phyloP scores from a whole-genome alignment of 2,113 vertebrate species.

The Paradoxurus hermaphroditus region DNA sequence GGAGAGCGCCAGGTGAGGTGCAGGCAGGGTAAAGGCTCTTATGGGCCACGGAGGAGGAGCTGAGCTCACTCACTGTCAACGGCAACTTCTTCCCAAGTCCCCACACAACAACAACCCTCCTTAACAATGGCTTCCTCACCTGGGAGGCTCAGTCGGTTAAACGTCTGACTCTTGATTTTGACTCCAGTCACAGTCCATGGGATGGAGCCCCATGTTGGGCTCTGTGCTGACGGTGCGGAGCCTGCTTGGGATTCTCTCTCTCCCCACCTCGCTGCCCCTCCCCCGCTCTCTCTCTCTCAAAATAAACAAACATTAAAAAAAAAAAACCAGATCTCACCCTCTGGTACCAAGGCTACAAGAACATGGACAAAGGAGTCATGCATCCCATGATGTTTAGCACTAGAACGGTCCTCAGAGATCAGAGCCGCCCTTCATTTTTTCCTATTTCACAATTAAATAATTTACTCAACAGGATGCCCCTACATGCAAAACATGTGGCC shows the following conservation, averaged over 20 bases:
- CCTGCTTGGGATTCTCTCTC: too few species aligned
- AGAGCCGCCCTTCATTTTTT: slow-evolving; percentile 9
- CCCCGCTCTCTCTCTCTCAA: too few species aligned
- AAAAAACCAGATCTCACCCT: neutral
- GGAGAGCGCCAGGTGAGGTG: neutral
- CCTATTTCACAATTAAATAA: slow-evolving; percentile 34
- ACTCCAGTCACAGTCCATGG: too few species aligned
- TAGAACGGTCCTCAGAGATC: neutral
- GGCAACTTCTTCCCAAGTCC: neutral
- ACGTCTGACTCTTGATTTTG: too few species aligned
- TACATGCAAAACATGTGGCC: neutral
- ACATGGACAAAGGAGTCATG: neutral
- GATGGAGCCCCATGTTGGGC: too few species aligned
- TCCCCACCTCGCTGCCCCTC: too few species aligned
- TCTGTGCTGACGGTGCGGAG: too few species aligned
- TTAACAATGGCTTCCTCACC: neutral
- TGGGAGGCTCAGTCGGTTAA: too few species aligned
- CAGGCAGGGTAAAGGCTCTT: neutral
- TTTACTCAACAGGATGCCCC: slow-evolving; percentile 40
- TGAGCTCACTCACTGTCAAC: neutral
- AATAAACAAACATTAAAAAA: too few species aligned
- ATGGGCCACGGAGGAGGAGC: neutral
- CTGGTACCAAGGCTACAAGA: neutral
- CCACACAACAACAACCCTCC: neutral
- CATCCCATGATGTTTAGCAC: neutral